Percentiles rank a stretch among this genome's conserved stretches.
Conservation (phyloP, 2,888 invertebrate genomes). For the Isotomurus palustris region DNA sequence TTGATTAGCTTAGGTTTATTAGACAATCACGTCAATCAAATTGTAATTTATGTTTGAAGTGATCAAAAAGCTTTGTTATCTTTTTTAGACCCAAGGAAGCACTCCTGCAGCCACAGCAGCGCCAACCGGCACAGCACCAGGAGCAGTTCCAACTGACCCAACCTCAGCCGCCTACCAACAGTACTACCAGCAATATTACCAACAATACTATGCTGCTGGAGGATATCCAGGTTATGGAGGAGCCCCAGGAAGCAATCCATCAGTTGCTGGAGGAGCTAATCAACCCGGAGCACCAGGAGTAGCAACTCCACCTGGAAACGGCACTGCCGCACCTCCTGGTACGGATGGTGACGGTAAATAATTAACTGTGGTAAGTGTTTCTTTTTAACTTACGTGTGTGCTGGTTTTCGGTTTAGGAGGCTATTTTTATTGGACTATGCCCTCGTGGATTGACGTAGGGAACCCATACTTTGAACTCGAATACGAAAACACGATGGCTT, state of each 20-base stretch:
- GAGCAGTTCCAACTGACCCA: conserved; percentile 12
- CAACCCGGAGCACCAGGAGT: conserved; percentile 24
- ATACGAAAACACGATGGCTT: too few species aligned
- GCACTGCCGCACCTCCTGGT: conserved; percentile 32
- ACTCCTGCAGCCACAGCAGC: conserved; percentile 19
- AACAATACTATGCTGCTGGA: conserved; percentile 19
- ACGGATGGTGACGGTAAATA: conserved; percentile 32
- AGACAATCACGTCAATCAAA: too few species aligned
- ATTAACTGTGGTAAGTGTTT: too few species aligned
- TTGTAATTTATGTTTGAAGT: conserved; percentile 1
- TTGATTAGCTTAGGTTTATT: too few species aligned
- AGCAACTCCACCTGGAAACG: conserved; percentile 20
- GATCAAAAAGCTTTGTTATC: neutral
- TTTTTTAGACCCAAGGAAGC: neutral
- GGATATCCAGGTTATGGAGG: conserved; percentile 45
- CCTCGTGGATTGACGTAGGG: too few species aligned
- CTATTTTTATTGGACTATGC: too few species aligned
- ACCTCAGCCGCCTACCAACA: conserved; percentile 6
- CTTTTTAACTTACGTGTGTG: neutral
- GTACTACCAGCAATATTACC: conserved; percentile 11
- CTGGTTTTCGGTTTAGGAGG: too few species aligned
- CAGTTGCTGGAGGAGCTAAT: conserved; percentile 14
- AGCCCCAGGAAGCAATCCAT: conserved; percentile 37
- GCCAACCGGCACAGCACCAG: conserved; percentile 15
- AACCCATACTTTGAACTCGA: too few species aligned